Evolutionary conservation across 1,140 invertebrate genomes (phyloP).

Genomic region (Lepidurus packardi): DNA sequence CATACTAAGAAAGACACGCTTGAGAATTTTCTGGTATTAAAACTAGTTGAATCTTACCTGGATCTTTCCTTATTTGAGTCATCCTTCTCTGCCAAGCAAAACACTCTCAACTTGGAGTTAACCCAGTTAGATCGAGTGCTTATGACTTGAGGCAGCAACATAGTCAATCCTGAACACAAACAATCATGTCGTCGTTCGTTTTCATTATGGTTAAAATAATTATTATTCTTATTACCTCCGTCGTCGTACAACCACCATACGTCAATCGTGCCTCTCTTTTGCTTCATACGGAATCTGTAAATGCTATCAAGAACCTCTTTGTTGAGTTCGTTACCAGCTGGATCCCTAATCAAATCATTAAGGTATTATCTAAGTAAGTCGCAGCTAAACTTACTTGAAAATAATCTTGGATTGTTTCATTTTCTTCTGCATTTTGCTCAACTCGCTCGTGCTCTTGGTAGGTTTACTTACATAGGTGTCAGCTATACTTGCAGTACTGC

Average conservation of each 20-base stretch:
- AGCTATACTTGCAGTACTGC: not conserved
- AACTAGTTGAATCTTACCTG: constrained; percentile 42
- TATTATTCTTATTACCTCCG: constrained; percentile 45
- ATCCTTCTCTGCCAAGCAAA: constrained; percentile 51
- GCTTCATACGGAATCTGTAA: constrained; percentile 59
- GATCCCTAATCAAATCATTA: constrained; percentile 36
- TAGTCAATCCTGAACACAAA: constrained; percentile 48
- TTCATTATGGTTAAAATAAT: constrained; percentile 24
- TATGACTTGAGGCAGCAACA: constrained; percentile 55
- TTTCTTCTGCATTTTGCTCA: not conserved
- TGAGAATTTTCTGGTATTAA: not conserved
- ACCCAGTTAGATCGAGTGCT: constrained; percentile 49
- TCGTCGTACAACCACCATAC: constrained; percentile 62
- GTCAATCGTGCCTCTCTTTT: constrained; percentile 55
- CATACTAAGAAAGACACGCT: constrained; percentile 44
- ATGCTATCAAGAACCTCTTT: constrained; percentile 41
- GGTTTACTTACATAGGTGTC: not conserved
- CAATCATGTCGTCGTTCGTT: not conserved
- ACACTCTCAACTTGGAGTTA: constrained; percentile 54
- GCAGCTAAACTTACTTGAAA: not conserved
- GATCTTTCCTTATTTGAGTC: constrained; percentile 51
- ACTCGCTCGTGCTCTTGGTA: not conserved
- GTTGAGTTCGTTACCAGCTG: constrained; percentile 38
- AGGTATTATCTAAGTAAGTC: not conserved
- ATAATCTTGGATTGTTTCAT: not conserved